Evolutionary conservation across 2,113 vertebrate genomes (phyloP).

Genomic region (Pedetes capensis): DNA sequence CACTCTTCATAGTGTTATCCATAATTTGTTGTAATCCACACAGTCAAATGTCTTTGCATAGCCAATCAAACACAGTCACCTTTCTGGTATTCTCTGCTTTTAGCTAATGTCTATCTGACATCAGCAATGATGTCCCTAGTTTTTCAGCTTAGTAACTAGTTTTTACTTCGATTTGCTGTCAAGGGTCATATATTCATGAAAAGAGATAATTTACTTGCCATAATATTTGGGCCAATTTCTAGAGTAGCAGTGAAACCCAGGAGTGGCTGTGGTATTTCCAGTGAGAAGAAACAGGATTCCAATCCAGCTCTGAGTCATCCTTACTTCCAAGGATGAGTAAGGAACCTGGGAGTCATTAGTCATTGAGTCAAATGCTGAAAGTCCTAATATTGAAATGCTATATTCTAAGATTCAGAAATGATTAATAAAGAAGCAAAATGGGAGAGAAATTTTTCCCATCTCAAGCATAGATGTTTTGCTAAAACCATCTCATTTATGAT

Average conservation of each 20-base stretch:
- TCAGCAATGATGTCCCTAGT: too few species aligned
- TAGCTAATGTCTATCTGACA: too few species aligned
- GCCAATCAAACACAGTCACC: too few species aligned
- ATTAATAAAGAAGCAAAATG: background rate
- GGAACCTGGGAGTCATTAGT: background rate
- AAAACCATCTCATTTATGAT: background rate
- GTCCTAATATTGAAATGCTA: background rate
- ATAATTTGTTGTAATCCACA: too few species aligned
- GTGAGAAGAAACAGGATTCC: background rate
- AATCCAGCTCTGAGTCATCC: constrained; percentile 12
- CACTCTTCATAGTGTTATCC: too few species aligned
- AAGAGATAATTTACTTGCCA: background rate
- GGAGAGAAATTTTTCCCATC: background rate
- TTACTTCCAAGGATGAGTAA: background rate
- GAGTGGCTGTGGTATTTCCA: background rate
- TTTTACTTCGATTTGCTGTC: background rate
- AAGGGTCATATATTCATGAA: background rate
- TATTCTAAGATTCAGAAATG: background rate
- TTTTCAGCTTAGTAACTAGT: background rate
- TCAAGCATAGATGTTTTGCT: background rate
- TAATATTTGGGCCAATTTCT: background rate
- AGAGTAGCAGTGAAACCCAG: background rate
- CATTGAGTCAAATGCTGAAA: background rate
- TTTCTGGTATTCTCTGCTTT: too few species aligned
- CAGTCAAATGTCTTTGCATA: too few species aligned